Conservation (phyloP, 2,888 invertebrate genomes). For the Oscheius onirici region DNA sequence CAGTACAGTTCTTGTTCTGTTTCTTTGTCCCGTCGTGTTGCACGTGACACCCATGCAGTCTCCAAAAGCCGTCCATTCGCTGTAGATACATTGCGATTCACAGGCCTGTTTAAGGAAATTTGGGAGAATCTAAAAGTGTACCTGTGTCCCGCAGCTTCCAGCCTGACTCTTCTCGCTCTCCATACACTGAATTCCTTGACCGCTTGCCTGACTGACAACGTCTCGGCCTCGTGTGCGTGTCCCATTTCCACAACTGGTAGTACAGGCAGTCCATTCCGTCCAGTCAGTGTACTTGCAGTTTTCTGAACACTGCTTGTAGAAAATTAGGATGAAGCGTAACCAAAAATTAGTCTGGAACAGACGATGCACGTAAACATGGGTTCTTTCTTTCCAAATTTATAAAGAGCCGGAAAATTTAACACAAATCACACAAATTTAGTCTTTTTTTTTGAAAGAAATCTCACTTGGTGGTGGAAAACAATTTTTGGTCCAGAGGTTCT, state of each 20-base stretch:
- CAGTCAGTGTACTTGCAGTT: constrained; percentile 32
- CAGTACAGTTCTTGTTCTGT: not conserved
- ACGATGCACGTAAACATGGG: too few species aligned
- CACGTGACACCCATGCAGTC: constrained; percentile 31
- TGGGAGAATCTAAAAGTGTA: not conserved
- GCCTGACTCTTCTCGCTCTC: constrained; percentile 31
- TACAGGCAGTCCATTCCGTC: constrained; percentile 30
- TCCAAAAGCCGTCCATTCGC: constrained; percentile 31
- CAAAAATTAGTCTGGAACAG: too few species aligned
- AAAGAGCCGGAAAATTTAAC: too few species aligned
- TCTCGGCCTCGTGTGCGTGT: constrained; percentile 3
- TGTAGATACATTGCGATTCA: constrained; percentile 25
- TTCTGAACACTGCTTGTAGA: not conserved
- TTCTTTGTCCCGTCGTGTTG: constrained; percentile 1
- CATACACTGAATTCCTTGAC: constrained; percentile 28
- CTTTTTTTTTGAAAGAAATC: too few species aligned
- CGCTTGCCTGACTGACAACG: constrained; percentile 15
- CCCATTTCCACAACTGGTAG: constrained; percentile 26
- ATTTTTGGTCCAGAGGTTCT: constrained; percentile 32
- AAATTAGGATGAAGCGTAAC: too few species aligned
- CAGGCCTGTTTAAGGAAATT: constrained; percentile 12
- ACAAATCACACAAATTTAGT: too few species aligned
- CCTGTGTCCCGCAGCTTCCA: constrained; percentile 28
- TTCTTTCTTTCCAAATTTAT: too few species aligned
- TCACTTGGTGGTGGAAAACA: constrained; percentile 31